Percentiles rank a stretch among this genome's conserved stretches.
phyloP scores from a whole-genome alignment of 2,113 vertebrate species.

The Coregonus clupeaformis region DNA sequence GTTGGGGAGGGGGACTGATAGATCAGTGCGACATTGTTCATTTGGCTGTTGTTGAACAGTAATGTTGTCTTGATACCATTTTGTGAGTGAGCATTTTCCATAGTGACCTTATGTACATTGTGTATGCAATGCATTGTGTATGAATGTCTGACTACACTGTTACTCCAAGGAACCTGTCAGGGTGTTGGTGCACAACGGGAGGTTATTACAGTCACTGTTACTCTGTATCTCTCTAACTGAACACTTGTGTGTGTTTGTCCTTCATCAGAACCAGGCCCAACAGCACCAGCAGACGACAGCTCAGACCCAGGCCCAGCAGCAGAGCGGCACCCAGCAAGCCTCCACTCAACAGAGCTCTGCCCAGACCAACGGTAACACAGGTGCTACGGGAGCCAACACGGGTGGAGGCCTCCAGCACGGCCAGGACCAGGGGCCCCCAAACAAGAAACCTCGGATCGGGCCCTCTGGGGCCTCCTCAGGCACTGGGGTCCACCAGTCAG shows the following conservation, averaged over 20 bases:
- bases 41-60: background rate
- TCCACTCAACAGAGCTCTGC: conserved; percentile 82
- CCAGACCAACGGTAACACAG: conserved; percentile 87
- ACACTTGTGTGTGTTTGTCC: background rate
- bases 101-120: background rate
- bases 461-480: conserved; percentile 88
- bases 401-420: conserved; percentile 82
- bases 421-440: conserved; percentile 90
- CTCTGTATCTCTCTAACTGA: background rate
- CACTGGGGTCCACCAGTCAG: conserved; percentile 86
- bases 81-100: background rate
- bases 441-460: conserved; percentile 93
- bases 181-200: background rate
- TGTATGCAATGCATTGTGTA: background rate
- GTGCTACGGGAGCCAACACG: conserved; percentile 44
- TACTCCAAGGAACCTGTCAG: background rate
- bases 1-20: background rate
- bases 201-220: background rate
- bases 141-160: background rate
- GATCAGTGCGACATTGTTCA: background rate
- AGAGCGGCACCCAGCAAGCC: conserved; percentile 75
- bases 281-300: conserved; percentile 88
- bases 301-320: conserved; percentile 78
- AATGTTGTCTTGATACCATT: background rate
- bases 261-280: conserved; percentile 84